A percentile compares a stretch with the other conserved stretches of the same genome.
Evolutionary conservation across 1,140 invertebrate genomes (phyloP).

Genomic region (Pogonognathellus flavescens): DNA sequence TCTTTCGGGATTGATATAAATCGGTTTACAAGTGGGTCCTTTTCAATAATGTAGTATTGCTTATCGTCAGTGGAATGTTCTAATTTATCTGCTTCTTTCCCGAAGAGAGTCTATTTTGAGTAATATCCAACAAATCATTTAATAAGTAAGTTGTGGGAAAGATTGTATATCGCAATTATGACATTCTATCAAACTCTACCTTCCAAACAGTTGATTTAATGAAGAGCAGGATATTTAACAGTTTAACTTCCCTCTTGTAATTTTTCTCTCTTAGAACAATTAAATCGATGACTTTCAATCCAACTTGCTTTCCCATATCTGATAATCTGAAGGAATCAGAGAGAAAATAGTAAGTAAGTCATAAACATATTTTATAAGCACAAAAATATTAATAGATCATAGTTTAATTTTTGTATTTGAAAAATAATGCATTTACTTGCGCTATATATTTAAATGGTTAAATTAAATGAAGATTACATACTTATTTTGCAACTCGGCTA

Average conservation of each 20-base stretch:
- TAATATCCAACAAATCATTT: neutral
- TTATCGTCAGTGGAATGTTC: slow-evolving; percentile 98
- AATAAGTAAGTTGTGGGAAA: neutral
- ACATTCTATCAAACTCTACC: slow-evolving; percentile 71
- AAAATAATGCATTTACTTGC: no score
- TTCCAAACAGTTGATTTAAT: slow-evolving; percentile 98
- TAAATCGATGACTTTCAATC: slow-evolving; percentile 91
- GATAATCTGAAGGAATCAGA: slow-evolving; percentile 79
- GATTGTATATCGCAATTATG: neutral
- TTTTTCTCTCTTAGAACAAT: slow-evolving; percentile 93
- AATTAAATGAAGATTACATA: slow-evolving; percentile 70
- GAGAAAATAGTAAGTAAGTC: neutral
- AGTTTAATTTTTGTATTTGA: neutral
- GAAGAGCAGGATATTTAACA: slow-evolving; percentile 95
- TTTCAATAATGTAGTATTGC: slow-evolving; percentile 99
- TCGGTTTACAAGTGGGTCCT: slow-evolving; percentile 96
- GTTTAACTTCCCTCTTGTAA: slow-evolving; percentile 94
- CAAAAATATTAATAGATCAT: slow-evolving; percentile 4
- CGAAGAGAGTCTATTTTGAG: slow-evolving; percentile 86
- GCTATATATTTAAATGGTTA: no score
- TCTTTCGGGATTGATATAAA: slow-evolving; percentile 99
- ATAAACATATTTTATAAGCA: neutral
- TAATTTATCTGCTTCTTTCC: slow-evolving; percentile 97
- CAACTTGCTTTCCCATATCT: slow-evolving; percentile 95
- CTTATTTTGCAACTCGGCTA: slow-evolving; percentile 95